These are phyloP conservation scores for Cristatella mucedo DNA, from an alignment of 2,888 invertebrate species.

Conservation along the genomic window DNA sequence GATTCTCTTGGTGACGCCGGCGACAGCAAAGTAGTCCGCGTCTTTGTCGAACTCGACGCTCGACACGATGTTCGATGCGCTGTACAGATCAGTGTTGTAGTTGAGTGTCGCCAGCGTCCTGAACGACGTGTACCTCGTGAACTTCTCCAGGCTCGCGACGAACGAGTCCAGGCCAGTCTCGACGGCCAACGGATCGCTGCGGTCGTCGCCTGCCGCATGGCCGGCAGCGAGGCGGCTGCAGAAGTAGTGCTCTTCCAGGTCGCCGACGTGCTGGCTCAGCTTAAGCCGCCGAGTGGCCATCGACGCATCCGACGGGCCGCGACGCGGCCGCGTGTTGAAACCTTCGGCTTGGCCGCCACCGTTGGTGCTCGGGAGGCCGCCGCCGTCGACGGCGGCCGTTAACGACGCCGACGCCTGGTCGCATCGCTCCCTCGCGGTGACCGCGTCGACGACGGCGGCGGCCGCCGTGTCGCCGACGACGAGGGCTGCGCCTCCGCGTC, in stretches of 20 bases:
- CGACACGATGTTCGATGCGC: slow-evolving; percentile 46
- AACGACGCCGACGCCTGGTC: no score
- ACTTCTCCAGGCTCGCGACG: slow-evolving; percentile 66
- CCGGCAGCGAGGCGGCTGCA: slow-evolving; percentile 44
- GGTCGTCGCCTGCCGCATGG: slow-evolving; percentile 5
- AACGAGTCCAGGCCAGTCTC: slow-evolving; percentile 44
- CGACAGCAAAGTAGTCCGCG: slow-evolving; percentile 84
- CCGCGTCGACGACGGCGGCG: no score
- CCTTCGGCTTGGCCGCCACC: no score
- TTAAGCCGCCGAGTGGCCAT: slow-evolving; percentile 48
- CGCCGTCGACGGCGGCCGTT: no score
- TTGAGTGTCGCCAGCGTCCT: slow-evolving; percentile 68
- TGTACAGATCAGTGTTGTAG: slow-evolving; percentile 74
- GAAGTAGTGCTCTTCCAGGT: slow-evolving; percentile 73
- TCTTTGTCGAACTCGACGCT: slow-evolving; percentile 92
- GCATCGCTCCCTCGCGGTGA: no score
- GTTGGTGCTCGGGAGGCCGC: no score
- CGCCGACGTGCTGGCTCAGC: slow-evolving; percentile 71
- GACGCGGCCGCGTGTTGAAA: no score
- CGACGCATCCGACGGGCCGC: background rate
- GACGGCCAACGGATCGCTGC: slow-evolving; percentile 1
- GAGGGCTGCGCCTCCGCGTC: no score
- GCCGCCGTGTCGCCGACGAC: no score
- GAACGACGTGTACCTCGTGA: slow-evolving; percentile 61
- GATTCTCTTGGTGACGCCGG: slow-evolving; percentile 81